These are phyloP conservation scores for Onthophagus taurus DNA, from an alignment of 1,140 invertebrate genomes.

Conservation along the genomic window DNA sequence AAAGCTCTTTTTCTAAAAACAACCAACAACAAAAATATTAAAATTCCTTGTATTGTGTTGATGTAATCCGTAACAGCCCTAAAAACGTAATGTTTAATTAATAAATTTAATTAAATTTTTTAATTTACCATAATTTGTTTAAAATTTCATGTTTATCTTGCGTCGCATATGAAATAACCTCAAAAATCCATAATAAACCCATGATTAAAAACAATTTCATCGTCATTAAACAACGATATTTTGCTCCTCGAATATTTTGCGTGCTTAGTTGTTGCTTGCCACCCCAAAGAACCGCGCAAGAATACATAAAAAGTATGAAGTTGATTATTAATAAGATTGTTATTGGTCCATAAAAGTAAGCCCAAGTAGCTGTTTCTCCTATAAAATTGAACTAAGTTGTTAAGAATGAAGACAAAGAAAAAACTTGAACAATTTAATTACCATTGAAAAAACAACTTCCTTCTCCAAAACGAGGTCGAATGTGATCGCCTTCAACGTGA, in stretches of 20 bases:
- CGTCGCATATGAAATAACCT: constrained; percentile 43
- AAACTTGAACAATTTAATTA: constrained; percentile 27
- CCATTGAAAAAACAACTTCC: constrained; percentile 52
- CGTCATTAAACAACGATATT: constrained; percentile 51
- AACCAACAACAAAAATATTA: constrained; percentile 56
- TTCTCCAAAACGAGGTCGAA: constrained; percentile 49
- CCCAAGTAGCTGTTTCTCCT: constrained; percentile 39
- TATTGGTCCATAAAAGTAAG: constrained; percentile 57
- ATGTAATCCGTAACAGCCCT: constrained; percentile 54
- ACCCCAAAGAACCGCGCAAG: constrained; percentile 45
- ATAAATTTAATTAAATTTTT: no score
- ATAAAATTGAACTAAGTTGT: not conserved
- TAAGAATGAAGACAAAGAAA: not conserved
- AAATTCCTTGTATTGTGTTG: constrained; percentile 54
- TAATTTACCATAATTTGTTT: constrained; percentile 23
- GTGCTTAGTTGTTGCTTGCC: constrained; percentile 40
- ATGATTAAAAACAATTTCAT: constrained; percentile 60
- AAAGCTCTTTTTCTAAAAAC: constrained; percentile 49
- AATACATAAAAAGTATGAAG: constrained; percentile 46
- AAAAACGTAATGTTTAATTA: no score
- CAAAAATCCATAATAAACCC: constrained; percentile 66
- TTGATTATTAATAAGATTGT: constrained; percentile 46
- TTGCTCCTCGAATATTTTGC: constrained; percentile 28
- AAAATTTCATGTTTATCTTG: constrained; percentile 14
- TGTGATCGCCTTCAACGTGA: constrained; percentile 40